Base-by-base conservation (phyloP, 2,113 vertebrate genomes). In the Sclerurus mexicanus region DNA sequence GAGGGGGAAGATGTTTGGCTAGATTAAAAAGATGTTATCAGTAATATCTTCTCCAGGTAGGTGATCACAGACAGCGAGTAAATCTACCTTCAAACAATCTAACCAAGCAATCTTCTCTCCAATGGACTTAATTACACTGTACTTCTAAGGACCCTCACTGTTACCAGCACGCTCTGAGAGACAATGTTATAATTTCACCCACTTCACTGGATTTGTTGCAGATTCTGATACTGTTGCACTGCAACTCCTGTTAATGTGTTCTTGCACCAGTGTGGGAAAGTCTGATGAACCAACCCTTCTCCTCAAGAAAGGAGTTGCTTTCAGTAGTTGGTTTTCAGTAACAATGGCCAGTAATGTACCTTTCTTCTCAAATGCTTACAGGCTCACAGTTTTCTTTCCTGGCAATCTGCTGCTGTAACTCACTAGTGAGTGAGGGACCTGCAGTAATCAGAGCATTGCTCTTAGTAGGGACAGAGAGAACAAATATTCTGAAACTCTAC, bases 261-360 rank as follows among this genome's bases (percentile, higher is more conserved):
- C 33, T 49, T 50, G 44, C 15, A 37, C 78, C 91, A 79, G 82
- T 92, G 46, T 91, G 79, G 58, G 66, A 85, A 89, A 91, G 40
- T 47, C 91, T 93, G 85, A 93, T 93, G 78, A 95, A 80, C 69
- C 42, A 82, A 60, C 56, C 10, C 1, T 18, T 89, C 88, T 93
- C 69, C 67, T 94, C 86, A 91, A 85, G 84, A 96, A 92, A 95
- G 80, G 88, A 95, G 94, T 85, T 90, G 67, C 72, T 96, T 92
- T 80, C 78, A 53, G 31, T 10, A 23, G 49, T 10, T 33, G 37
- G 4, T 30, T 52, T 71, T 86, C 33, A 66, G 31, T 21, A 59
- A 68, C 1, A 5, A 40, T 35, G 16, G 21, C 39, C 12, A 40
- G 24, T 25, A 58, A 59, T 1, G 40, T 40, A 22, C 23, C 11